These are phyloP conservation scores for Carollia perspicillata DNA, from an alignment of 2,113 vertebrate genomes.

Conservation along the genomic window DNA sequence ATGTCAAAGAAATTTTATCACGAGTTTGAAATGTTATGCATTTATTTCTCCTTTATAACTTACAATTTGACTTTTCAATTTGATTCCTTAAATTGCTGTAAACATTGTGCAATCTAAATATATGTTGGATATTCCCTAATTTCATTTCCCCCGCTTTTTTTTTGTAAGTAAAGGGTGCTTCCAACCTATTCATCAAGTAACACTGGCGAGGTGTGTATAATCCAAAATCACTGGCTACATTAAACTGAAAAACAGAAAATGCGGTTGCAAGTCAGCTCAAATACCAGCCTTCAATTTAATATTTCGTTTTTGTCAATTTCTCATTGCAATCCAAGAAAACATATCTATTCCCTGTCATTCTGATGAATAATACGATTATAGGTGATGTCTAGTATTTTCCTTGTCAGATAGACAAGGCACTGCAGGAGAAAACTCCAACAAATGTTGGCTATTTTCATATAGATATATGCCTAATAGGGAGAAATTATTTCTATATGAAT, in stretches of 20 bases:
- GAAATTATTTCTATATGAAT: background rate
- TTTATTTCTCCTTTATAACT: conserved; percentile 5
- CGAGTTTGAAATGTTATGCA: background rate
- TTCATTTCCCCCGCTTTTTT: background rate
- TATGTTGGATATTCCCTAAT: background rate
- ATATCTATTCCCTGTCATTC: background rate
- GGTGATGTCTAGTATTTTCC: background rate
- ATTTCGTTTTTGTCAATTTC: conserved; percentile 26
- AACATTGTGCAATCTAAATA: background rate
- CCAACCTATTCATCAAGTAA: background rate
- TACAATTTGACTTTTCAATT: background rate
- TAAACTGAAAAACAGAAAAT: conserved; percentile 21
- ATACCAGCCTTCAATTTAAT: background rate
- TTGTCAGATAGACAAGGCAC: background rate
- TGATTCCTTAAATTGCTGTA: conserved; percentile 4
- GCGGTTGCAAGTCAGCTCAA: background rate
- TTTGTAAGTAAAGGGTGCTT: background rate
- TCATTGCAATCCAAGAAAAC: background rate
- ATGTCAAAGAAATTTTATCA: background rate
- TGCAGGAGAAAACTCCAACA: background rate
- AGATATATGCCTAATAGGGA: background rate
- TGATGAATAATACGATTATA: conserved; percentile 13
- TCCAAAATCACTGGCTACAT: background rate
- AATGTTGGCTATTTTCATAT: background rate
- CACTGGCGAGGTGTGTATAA: background rate